Base-by-base conservation (phyloP, 2,797 vertebrate genomes). In the Chelmon rostratus region DNA sequence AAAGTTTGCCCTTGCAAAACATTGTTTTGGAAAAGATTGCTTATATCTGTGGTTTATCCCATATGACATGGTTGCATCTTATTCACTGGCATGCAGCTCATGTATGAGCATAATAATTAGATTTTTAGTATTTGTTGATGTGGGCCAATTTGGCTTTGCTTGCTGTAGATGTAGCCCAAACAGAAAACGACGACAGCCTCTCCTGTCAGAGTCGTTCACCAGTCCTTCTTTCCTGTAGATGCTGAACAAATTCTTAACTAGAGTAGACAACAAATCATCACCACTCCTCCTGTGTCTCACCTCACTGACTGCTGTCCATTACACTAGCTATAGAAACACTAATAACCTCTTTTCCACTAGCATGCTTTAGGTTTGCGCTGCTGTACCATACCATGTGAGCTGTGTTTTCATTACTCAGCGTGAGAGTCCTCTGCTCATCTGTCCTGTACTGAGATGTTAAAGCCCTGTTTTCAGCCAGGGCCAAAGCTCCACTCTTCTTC, bases 241-340 rank as follows among this genome's bases (percentile, higher is more conserved):
- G 18, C 33, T 63, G 3, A 57, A 44, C 35, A 2, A 15, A 13
- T 68, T 71, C 35, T 52, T 44, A 79, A 52, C 54, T 54, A 33
- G 19, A 37, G 44, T 78, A 75, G 57, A 69, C 12, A 42, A 62
- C 38, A 13, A 68, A 10, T 53, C 73, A 73, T 78, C 71, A 40
- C 63, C 70, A 42, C 85, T 78, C 67, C 44, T 78, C 77, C 68
- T 77, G 35, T 74, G 5, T 69, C 56, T 74, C 77, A 54, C 68
- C 35, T 63, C 63, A 73, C 70, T 68, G 8, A 76, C 47, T 23
- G 19, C 78, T 79, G 16, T 81, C 64, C 56, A 35, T 77, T 18
- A 57, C 76, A 67, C 59, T 88, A 87, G 79, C 56, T 77, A 1
- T 84, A 86, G 77, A 90, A 8, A 85, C 75, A 92, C 89, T 94